Evolutionary conservation across 2,113 vertebrate species (phyloP).

Genomic region (Chitala chitala): DNA sequence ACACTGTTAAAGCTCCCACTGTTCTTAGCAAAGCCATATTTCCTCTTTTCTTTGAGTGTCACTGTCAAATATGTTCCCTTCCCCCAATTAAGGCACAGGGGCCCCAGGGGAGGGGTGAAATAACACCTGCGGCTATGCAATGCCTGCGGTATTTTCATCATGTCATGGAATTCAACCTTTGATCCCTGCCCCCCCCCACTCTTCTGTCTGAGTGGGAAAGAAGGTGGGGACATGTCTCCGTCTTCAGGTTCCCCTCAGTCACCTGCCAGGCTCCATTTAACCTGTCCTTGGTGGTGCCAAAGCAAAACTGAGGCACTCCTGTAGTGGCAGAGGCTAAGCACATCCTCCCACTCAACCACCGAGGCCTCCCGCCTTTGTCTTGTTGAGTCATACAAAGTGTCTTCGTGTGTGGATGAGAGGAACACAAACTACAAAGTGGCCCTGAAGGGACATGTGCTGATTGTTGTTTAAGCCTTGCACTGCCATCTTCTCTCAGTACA

Average conservation of each 20-base stretch:
- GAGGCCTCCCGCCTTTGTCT: not conserved
- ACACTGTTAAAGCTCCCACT: too few species aligned
- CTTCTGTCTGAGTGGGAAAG: slow-evolving; percentile 30
- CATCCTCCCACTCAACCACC: too few species aligned
- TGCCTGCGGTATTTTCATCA: slow-evolving; percentile 58
- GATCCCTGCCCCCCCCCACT: slow-evolving; percentile 25
- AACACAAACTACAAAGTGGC: too few species aligned
- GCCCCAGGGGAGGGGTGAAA: slow-evolving; percentile 47
- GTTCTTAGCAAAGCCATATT: not conserved
- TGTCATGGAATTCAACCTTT: slow-evolving; percentile 50
- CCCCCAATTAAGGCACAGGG: slow-evolving; percentile 27
- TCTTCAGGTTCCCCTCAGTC: slow-evolving; percentile 30
- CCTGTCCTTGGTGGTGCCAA: not conserved
- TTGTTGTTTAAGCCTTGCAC: too few species aligned
- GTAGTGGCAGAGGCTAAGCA: not conserved
- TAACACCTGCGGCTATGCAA: slow-evolving; percentile 55
- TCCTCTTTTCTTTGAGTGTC: not conserved
- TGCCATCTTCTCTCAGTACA: too few species aligned
- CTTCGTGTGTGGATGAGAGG: not conserved
- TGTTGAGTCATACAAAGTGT: not conserved
- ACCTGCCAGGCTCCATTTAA: slow-evolving; percentile 25
- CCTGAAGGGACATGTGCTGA: too few species aligned
- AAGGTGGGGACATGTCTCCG: slow-evolving; percentile 15
- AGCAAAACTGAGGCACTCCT: not conserved
- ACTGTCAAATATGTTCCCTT: not conserved